A percentile compares a stretch with the other conserved stretches of the same genome.
These are phyloP conservation scores for Phocides pigmalion DNA, from an alignment of 1,140 invertebrate genomes.

Conservation along the genomic window DNA sequence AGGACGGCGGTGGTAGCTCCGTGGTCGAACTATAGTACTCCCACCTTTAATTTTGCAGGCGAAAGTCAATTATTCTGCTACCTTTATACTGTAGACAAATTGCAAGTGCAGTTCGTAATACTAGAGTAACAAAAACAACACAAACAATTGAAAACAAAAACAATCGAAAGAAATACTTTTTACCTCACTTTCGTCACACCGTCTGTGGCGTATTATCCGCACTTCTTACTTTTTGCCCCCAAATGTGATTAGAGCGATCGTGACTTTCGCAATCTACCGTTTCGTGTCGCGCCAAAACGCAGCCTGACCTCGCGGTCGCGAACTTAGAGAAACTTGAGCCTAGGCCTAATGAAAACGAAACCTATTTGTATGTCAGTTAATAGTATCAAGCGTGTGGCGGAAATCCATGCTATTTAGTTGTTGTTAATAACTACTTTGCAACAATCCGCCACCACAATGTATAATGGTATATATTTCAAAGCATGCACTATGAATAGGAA, in stretches of 20 bases:
- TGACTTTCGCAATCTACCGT: conserved; percentile 65
- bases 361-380: conserved; percentile 26
- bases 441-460: no score
- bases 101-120: no score
- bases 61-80: no score
- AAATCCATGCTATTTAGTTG: no score
- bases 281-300: conserved; percentile 62
- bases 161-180: conserved; percentile 3
- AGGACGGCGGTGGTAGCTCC: no score
- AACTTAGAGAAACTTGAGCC: conserved; percentile 19
- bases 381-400: conserved; percentile 18
- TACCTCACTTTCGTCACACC: conserved; percentile 42
- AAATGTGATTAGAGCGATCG: conserved; percentile 62
- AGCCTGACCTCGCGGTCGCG: conserved; percentile 52
- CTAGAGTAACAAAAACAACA: background rate
- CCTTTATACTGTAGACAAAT: no score
- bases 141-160: background rate
- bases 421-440: no score
- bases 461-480: no score
- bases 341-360: conserved; percentile 29
- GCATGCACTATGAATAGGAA: no score
- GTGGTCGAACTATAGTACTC: no score
- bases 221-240: conserved; percentile 58
- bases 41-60: no score
- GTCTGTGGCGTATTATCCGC: conserved; percentile 39